These are phyloP conservation scores for Apeltes quadracus DNA, from an alignment of 2,113 vertebrate genomes.

Conservation along the genomic window DNA sequence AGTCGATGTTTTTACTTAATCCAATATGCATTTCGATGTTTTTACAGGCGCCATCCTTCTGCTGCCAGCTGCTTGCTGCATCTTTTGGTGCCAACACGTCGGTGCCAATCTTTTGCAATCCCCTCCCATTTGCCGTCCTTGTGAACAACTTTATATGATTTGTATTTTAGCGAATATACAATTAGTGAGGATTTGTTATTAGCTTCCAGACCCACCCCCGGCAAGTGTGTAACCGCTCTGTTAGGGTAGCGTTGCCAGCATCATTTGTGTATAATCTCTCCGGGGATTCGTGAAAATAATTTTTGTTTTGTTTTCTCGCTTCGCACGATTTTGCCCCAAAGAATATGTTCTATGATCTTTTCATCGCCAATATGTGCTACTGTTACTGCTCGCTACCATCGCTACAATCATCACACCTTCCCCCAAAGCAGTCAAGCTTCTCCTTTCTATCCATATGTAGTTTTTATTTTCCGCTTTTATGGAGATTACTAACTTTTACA, in stretches of 20 bases:
- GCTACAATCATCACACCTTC: slow-evolving; percentile 1
- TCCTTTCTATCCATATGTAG: not conserved
- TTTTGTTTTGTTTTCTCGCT: slow-evolving; percentile 35
- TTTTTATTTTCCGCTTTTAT: not conserved
- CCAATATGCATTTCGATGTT: slow-evolving; percentile 39
- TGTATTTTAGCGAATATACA: slow-evolving; percentile 51
- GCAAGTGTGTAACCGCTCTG: slow-evolving; percentile 19
- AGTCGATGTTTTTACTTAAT: slow-evolving; percentile 15
- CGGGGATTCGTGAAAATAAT: slow-evolving; percentile 33
- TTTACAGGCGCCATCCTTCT: not conserved
- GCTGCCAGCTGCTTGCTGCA: slow-evolving; percentile 33
- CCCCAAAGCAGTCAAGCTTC: not conserved
- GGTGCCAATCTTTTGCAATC: slow-evolving; percentile 27
- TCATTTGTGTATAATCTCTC: slow-evolving; percentile 51
- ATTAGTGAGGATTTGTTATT: slow-evolving; percentile 48
- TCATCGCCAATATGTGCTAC: not conserved
- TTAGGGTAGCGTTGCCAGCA: slow-evolving; percentile 32
- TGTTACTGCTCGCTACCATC: slow-evolving; percentile 17
- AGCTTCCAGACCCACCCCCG: slow-evolving; percentile 27
- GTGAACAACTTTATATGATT: slow-evolving; percentile 35
- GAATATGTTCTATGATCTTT: slow-evolving; percentile 26
- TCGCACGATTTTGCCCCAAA: slow-evolving; percentile 30
- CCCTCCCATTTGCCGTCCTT: slow-evolving; percentile 15
- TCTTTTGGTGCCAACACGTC: slow-evolving; percentile 21
- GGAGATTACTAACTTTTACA: too few relatives aligned